Base-by-base conservation (phyloP, 2,888 invertebrate genomes). In the Ceraclea dissimilis region DNA sequence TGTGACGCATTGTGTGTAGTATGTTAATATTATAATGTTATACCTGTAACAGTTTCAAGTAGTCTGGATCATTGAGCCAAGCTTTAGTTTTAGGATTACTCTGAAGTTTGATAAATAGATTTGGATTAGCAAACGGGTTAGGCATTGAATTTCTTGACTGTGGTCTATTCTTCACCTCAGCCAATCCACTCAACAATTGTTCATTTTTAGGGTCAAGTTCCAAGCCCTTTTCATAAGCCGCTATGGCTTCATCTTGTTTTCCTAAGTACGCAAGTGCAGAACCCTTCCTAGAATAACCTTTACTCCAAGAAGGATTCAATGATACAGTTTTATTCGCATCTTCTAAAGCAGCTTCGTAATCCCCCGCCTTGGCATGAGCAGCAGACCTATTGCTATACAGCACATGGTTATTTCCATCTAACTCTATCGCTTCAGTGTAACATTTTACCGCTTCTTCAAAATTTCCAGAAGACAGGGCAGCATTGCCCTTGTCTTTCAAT, bases 311-410 rank as follows among this genome's bases (percentile, higher is more conserved):
- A 8, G 91, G 85, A 69, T 93, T 92, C 16, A 93, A 65, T 49
- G 80, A 71, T 8, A 95, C 79, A 1, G 92, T 92, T 68, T 86
- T 85, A 60, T 93, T 86, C 0, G 93, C 95, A 78, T 95, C 95
- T 62, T 83, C 79, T 22, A 94, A 72, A 0, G 95, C 91, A 59
- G 84, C 79, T 1, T 74, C 69, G 67, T 85, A 93, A 62, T 88
- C 82, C 20, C 81, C 84, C 48, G 84, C 81, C 73, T 93, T 93
- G 1, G 91, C 89, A 67, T 88, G 86, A 5, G 94, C 94, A 5
- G 94, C 94, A 1, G 94, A 94, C 54, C 95, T 82, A 72, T 95
- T 95, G 65, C 93, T 94, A 67, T 80, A 94, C 20, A 95, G 77
- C 67, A 95, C 92, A 78, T 93, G 90, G 76, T 94, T 94, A 34